Evolutionary conservation across 2,888 invertebrate genomes (phyloP).

Genomic region (Tridacna gigas): DNA sequence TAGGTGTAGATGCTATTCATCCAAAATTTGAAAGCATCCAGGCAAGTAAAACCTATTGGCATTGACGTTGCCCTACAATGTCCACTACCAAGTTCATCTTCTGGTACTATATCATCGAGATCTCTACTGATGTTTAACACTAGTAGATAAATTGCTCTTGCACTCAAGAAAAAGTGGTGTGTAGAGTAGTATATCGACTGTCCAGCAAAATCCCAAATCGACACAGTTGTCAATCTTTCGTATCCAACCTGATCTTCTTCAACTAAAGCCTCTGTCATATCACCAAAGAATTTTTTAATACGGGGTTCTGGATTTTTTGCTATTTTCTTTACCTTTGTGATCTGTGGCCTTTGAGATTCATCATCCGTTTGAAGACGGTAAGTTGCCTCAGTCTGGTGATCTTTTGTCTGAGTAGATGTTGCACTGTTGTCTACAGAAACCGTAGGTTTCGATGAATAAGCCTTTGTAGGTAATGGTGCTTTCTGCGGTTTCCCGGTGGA

Average conservation of each 20-base stretch:
- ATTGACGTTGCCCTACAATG: neutral
- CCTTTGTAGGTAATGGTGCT: too few species aligned
- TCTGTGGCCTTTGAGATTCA: neutral
- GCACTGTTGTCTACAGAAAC: too few species aligned
- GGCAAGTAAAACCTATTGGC: constrained; percentile 16
- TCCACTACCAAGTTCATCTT: neutral
- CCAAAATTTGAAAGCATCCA: constrained; percentile 19
- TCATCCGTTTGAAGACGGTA: neutral
- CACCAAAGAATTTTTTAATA: neutral
- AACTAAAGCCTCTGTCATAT: neutral
- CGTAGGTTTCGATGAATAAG: too few species aligned
- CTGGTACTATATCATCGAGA: neutral
- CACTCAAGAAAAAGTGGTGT: constrained; percentile 13
- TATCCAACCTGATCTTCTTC: neutral
- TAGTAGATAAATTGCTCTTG: constrained; percentile 12
- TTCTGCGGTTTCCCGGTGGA: neutral
- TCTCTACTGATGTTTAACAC: constrained; percentile 14
- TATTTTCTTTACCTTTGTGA: too few species aligned
- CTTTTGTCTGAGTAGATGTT: too few species aligned
- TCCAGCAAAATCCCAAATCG: constrained; percentile 18
- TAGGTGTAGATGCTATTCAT: constrained; percentile 23
- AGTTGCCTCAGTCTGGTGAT: neutral
- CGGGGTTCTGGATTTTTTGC: neutral
- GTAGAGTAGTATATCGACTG: constrained; percentile 9
- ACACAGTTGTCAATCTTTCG: constrained; percentile 7